Evolutionary conservation across 2,797 vertebrate genomes (phyloP), one percentile per base, ranked within the genome.

Genomic region (Gymnodraco acuticeps): DNA sequence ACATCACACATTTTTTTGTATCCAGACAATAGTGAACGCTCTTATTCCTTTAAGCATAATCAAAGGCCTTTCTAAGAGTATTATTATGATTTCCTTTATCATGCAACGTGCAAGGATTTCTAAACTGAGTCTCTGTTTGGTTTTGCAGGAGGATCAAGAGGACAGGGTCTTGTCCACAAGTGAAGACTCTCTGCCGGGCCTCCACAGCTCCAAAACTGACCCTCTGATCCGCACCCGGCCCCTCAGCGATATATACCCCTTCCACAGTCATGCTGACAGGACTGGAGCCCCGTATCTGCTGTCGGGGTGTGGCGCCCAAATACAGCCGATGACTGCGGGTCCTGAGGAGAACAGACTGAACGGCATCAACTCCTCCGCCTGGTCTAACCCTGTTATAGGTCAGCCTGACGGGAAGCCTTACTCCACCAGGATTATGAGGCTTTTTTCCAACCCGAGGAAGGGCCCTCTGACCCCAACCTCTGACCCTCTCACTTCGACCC

Each of bases 371-470:
- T 47, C 78, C 73, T 82, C 83, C 0, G 12, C 84, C 72, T 81
- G 87, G 91, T 91, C 77, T 91, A 94, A 94, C 64, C 84, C 94
- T 5, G 75, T 91, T 64, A 75, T 88, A 63, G 80, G 82, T 78
- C 86, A 84, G 23, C 60, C 73, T 17, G 96, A 96, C 20, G 89
- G 91, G 65, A 95, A 94, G 59, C 89, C 93, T 46, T 93, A 94
- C 77, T 90, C 96, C 16, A 95, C 97, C 56, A 96, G 95, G 89
- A 94, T 98, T n/a, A 92, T 96, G 92, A 96, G 92, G 58, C 93
- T 98, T 65, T 96, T 98, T 78, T 95, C 97, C 0, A 94, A 91
- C 43, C 93, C 96, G 12, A 93, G 93, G 64, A 97, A 96, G 84
- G 89, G 93, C 23, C 70, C 86, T 63, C 59, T 64, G n/a, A 78